A percentile compares a stretch with the other conserved stretches of the same genome.
Evolutionary conservation across 1,140 invertebrate genomes (phyloP).

Genomic region (Halesus radiatus): DNA sequence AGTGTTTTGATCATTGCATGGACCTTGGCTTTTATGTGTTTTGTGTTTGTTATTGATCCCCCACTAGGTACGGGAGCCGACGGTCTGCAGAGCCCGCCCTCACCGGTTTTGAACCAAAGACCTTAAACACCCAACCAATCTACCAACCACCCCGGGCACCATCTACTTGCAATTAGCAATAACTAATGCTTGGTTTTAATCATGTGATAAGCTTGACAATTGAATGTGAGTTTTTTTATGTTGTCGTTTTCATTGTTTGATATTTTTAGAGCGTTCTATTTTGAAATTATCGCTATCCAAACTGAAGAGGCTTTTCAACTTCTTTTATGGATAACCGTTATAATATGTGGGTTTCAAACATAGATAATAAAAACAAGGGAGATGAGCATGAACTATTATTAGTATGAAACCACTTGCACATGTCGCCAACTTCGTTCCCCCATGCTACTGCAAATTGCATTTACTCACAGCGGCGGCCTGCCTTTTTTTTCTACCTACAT

Average conservation of each 20-base stretch:
- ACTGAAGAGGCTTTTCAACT: no score
- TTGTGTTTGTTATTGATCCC: conserved; percentile 55
- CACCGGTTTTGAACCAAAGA: conserved; percentile 53
- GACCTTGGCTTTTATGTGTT: conserved; percentile 56
- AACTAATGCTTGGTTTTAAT: conserved; percentile 57
- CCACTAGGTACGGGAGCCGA: conserved; percentile 54
- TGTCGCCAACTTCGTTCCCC: no score
- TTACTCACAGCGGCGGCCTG: no score
- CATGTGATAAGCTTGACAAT: conserved; percentile 56
- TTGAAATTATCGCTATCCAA: no score
- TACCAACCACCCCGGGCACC: conserved; percentile 32
- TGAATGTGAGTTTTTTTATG: conserved; percentile 55
- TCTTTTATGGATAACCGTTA: no score
- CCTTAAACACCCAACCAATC: conserved; percentile 51
- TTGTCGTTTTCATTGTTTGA: conserved; percentile 36
- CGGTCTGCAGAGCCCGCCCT: conserved; percentile 37
- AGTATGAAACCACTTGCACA: no score
- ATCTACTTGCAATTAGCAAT: conserved; percentile 48
- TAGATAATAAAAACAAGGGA: no score
- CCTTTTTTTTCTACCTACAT: no score
- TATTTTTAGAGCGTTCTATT: no score
- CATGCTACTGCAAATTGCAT: no score
- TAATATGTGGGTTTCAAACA: no score
- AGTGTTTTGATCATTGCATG: conserved; percentile 14
- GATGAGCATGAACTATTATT: no score